Percentiles rank a stretch among this genome's conserved stretches.
Conservation (phyloP, 2,113 vertebrate genomes). For the Datnioides undecimradiatus region DNA sequence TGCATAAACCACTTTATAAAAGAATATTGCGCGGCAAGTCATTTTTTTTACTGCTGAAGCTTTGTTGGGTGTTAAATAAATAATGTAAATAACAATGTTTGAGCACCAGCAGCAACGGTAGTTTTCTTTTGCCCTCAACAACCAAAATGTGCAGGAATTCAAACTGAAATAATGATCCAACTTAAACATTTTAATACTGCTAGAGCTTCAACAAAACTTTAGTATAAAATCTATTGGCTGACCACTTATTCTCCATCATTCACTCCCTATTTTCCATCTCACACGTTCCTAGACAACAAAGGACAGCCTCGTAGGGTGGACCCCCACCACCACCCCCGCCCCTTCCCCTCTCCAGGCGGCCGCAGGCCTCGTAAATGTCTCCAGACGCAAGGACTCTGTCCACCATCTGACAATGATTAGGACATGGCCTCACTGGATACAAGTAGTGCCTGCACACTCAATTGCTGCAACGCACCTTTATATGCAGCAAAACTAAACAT, state of each 20-base stretch:
- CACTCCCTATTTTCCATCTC: conserved; percentile 49
- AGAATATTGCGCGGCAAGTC: no score
- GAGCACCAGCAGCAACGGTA: background rate
- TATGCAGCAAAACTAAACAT: conserved; percentile 64
- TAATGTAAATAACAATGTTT: background rate
- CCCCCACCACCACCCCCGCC: background rate
- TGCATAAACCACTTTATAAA: background rate
- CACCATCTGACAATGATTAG: conserved; percentile 82
- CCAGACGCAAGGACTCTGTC: conserved; percentile 74
- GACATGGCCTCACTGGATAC: conserved; percentile 52
- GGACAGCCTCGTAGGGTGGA: conserved; percentile 48
- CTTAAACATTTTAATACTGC: background rate
- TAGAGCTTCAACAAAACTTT: conserved; percentile 1
- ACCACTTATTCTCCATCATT: conserved; percentile 45
- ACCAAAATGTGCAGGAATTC: background rate
- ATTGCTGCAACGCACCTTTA: conserved; percentile 71
- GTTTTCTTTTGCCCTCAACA: background rate
- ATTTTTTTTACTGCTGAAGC: no score
- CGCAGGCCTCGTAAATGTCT: conserved; percentile 74
- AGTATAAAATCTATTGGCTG: conserved; percentile 16
- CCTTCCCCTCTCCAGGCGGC: conserved; percentile 49
- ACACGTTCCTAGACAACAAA: conserved; percentile 79
- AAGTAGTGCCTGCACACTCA: conserved; percentile 61
- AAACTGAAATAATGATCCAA: conserved; percentile 6
- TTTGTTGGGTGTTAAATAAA: no score